A percentile compares a stretch with the other conserved stretches of the same genome.
Evolutionary conservation across 2,888 invertebrate genomes (phyloP).

Genomic region (Bursaphelenchus okinawaensis): DNA sequence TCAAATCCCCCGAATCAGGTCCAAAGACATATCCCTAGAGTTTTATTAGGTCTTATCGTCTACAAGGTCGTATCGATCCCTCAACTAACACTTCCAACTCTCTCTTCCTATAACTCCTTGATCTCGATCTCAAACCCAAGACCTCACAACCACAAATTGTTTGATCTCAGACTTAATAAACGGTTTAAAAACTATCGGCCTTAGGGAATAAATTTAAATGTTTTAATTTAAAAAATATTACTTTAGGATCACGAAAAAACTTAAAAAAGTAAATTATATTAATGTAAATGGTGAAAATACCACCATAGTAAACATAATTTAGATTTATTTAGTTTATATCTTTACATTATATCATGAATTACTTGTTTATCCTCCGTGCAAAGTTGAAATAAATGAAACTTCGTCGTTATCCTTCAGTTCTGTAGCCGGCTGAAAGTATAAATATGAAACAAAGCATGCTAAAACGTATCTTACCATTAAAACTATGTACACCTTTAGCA

Average conservation of each 20-base stretch:
- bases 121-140: background rate
- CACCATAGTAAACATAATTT: too few relatives aligned
- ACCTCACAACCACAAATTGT: background rate
- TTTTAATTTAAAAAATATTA: background rate
- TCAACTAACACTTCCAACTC: background rate
- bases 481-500: too few relatives aligned
- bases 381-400: conserved; percentile 54
- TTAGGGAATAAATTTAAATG: too few relatives aligned
- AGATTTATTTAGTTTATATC: too few relatives aligned
- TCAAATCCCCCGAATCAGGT: too few relatives aligned
- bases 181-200: background rate
- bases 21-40: background rate
- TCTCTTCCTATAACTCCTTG: background rate
- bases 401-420: conserved; percentile 32
- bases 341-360: background rate
- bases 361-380: conserved; percentile 47
- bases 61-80: background rate
- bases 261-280: too few relatives aligned
- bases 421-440: conserved; percentile 31
- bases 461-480: too few relatives aligned
- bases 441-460: background rate
- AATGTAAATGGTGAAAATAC: too few relatives aligned
- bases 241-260: too few relatives aligned
- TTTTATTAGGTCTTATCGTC: background rate
- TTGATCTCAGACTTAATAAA: background rate